Percentiles rank a stretch among this genome's conserved stretches.
These are phyloP conservation scores for Cossypha dichroa DNA, from an alignment of 2,797 vertebrate genomes.

Conservation along the genomic window DNA sequence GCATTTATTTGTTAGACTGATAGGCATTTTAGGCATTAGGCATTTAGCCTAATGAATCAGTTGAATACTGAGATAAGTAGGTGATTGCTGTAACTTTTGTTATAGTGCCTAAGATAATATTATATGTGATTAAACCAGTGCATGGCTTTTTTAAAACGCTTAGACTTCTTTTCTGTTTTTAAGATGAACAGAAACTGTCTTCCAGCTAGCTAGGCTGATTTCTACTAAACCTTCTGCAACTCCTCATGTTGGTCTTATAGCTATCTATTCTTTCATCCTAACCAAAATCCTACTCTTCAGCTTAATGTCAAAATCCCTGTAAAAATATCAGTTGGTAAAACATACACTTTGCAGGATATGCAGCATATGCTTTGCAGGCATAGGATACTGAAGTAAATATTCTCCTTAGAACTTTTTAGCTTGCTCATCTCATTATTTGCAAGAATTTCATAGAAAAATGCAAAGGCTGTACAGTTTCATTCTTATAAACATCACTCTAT, in stretches of 20 bases:
- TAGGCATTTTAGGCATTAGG: background rate
- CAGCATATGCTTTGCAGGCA: background rate
- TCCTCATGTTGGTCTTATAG: background rate
- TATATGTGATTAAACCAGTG: background rate
- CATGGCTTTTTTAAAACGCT: background rate
- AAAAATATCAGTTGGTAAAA: background rate
- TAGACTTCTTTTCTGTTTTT: background rate
- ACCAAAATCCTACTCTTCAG: background rate
- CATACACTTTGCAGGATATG: background rate
- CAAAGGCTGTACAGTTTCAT: background rate
- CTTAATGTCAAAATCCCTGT: background rate
- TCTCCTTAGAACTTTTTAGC: background rate
- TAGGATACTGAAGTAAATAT: background rate
- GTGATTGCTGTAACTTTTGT: background rate
- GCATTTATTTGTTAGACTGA: background rate
- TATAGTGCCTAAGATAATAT: background rate
- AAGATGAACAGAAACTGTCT: background rate
- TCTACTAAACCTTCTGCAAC: background rate
- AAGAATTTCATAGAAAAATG: background rate
- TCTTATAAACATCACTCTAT: background rate
- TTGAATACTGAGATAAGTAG: background rate
- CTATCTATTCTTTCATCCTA: background rate
- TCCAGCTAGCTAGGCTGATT: background rate
- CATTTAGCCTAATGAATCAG: background rate
- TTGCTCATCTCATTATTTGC: background rate